These are phyloP conservation scores for Periophthalmodon schlosseri DNA, from an alignment of 2,113 vertebrate species.

Conservation along the genomic window DNA sequence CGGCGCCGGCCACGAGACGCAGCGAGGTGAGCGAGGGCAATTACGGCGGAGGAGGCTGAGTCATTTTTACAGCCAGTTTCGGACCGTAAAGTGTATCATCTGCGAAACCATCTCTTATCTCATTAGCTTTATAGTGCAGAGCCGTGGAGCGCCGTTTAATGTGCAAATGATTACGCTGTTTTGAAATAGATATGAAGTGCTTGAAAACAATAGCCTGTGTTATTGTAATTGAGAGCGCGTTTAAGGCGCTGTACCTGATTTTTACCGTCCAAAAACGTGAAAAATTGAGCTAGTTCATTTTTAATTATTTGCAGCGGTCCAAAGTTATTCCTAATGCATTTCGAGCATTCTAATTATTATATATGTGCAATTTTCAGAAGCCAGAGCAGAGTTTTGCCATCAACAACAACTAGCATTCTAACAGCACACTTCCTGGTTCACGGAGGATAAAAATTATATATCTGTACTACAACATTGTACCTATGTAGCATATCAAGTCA, in stretches of 20 bases:
- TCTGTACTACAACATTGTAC: too few species aligned
- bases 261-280: too few species aligned
- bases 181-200: not conserved
- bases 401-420: too few species aligned
- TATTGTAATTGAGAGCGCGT: not conserved
- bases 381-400: too few species aligned
- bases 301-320: too few species aligned
- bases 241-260: not conserved
- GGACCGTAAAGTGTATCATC: not conserved
- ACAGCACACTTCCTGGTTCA: too few species aligned
- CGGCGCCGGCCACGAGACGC: conserved; percentile 17
- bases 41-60: conserved; percentile 38
- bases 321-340: too few species aligned
- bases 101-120: conserved; percentile 1
- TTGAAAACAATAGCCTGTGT: not conserved
- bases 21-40: conserved; percentile 34
- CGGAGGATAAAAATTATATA: too few species aligned
- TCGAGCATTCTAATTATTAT: too few species aligned
- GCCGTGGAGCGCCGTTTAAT: not conserved
- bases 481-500: too few species aligned
- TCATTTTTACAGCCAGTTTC: conserved; percentile 1
- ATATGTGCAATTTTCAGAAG: too few species aligned
- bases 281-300: too few species aligned
- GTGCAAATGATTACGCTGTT: not conserved
- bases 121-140: not conserved